Percentiles rank a stretch among this genome's conserved stretches.
phyloP scores from a whole-genome alignment of 1,140 invertebrate genomes.

The Cepaea nemoralis region DNA sequence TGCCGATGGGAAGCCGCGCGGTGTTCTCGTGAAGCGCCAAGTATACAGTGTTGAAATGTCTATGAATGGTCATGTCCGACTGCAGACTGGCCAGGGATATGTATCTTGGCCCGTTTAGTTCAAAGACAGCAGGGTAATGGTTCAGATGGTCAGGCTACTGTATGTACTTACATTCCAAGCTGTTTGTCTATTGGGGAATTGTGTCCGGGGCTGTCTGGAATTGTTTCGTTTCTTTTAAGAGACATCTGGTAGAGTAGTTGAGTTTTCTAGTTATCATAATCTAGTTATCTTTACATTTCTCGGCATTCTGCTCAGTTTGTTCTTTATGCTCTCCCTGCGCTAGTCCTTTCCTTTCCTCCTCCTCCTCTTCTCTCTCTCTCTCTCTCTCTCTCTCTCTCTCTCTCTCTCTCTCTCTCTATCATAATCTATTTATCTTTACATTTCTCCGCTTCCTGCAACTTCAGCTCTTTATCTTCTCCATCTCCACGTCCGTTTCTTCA shows the following conservation, averaged over 20 bases:
- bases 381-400: neutral
- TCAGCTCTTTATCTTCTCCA: neutral
- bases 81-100: neutral
- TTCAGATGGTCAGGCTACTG: neutral
- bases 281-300: neutral
- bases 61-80: neutral
- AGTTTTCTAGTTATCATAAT: neutral
- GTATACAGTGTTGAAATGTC: neutral
- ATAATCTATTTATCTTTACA: neutral
- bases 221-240: neutral
- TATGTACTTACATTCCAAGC: neutral
- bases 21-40: neutral
- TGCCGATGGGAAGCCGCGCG: neutral
- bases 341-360: neutral
- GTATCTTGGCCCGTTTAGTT: neutral
- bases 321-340: neutral
- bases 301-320: neutral
- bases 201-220: neutral
- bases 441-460: neutral
- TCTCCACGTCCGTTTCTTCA: neutral
- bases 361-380: neutral
- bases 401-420: neutral
- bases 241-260: too few species aligned
- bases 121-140: neutral
- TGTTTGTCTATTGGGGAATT: neutral